Conservation (phyloP, 2,113 vertebrate genomes). For the Phylloscopus trochilus region DNA sequence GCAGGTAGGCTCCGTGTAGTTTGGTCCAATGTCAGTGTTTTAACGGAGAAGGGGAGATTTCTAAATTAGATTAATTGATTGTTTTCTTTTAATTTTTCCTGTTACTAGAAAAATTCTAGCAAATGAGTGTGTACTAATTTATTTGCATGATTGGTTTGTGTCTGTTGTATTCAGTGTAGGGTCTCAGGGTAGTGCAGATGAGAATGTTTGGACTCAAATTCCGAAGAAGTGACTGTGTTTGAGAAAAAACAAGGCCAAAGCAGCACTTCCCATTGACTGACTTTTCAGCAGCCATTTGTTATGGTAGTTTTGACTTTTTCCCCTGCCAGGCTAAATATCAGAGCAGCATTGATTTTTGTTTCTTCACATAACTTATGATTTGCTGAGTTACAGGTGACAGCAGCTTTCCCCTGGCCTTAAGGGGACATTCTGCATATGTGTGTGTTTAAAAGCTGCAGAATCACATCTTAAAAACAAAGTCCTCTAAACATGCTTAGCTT, state of each 20-base stretch:
- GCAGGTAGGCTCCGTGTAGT: neutral
- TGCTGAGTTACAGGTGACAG: constrained; percentile 1
- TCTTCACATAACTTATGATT: neutral
- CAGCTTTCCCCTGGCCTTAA: neutral
- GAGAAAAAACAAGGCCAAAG: neutral
- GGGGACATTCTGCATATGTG: neutral
- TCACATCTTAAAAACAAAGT: neutral
- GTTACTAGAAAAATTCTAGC: neutral
- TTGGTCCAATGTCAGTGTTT: neutral
- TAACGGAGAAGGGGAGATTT: neutral
- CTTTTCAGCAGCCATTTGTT: neutral
- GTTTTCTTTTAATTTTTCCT: neutral
- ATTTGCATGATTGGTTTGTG: neutral
- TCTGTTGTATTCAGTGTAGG: neutral
- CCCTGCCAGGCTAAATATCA: neutral
- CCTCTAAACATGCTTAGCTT: neutral
- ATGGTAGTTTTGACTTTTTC: neutral
- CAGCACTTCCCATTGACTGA: neutral
- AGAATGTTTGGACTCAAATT: neutral
- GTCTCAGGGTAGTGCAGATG: neutral
- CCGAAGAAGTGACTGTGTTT: neutral
- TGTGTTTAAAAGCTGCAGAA: neutral
- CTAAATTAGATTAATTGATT: neutral
- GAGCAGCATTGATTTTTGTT: neutral
- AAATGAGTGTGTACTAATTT: neutral